Conservation (phyloP, 2,797 vertebrate genomes). For the Enteromius unitaeniatus region DNA sequence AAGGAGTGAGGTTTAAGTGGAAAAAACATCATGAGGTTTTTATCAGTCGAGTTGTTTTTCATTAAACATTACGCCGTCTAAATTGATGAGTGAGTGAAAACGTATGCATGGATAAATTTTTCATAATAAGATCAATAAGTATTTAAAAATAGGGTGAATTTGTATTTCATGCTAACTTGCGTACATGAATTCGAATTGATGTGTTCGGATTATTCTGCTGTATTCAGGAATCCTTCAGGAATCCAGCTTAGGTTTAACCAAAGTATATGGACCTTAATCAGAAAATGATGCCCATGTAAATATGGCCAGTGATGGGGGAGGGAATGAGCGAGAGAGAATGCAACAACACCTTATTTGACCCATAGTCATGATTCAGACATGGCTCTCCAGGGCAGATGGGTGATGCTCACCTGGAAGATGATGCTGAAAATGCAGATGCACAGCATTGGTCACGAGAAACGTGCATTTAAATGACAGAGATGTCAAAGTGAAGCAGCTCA, state of each 20-base stretch:
- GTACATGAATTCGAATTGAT: neutral
- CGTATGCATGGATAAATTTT: neutral
- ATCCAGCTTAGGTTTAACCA: neutral
- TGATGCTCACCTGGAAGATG: constrained; percentile 50
- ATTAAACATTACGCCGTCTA: neutral
- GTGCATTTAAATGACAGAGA: constrained; percentile 60
- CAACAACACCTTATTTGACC: constrained; percentile 74
- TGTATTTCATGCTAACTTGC: neutral
- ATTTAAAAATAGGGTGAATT: neutral
- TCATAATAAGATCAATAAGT: neutral
- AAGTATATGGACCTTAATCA: neutral
- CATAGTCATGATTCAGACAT: constrained; percentile 72
- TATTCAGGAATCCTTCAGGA: neutral
- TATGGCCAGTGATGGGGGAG: constrained; percentile 44
- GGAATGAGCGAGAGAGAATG: constrained; percentile 55
- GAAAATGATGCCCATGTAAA: neutral
- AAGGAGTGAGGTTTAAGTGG: neutral
- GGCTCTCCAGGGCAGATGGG: constrained; percentile 64
- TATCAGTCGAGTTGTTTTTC: neutral
- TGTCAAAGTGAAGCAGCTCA: constrained; percentile 3
- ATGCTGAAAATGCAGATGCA: constrained; percentile 63
- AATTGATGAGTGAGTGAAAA: neutral
- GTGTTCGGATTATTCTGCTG: neutral
- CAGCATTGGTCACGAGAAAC: constrained; percentile 63
- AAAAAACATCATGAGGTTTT: neutral